Percentiles rank a stretch among this genome's conserved stretches.
Evolutionary conservation across 2,797 vertebrate genomes (phyloP).

Genomic region (Lepus oiostolus): DNA sequence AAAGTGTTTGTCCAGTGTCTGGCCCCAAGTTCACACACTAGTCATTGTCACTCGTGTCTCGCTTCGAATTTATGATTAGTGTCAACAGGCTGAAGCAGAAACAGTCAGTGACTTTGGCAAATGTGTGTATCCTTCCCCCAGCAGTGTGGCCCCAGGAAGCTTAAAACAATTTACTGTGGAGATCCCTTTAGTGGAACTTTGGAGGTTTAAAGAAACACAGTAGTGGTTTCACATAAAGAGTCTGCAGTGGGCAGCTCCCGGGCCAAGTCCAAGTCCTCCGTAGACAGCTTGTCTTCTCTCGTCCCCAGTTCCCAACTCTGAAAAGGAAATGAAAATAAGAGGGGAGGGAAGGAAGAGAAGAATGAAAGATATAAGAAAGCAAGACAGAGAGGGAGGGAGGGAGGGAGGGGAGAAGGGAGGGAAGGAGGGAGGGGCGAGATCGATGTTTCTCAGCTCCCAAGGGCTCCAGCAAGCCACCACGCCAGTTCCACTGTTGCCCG

Average conservation of each 20-base stretch:
- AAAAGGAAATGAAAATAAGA: background rate
- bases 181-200: background rate
- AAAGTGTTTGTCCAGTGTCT: slow-evolving; percentile 61
- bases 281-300: background rate
- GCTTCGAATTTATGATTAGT: slow-evolving; percentile 64
- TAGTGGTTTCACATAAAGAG: slow-evolving; percentile 6
- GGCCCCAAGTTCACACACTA: slow-evolving; percentile 64
- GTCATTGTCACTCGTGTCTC: slow-evolving; percentile 55
- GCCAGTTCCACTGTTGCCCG: background rate
- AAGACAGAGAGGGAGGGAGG: fast-evolving
- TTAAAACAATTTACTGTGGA: slow-evolving; percentile 55
- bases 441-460: background rate
- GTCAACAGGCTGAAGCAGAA: slow-evolving; percentile 45
- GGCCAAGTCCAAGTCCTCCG: background rate
- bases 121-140: background rate
- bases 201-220: slow-evolving; percentile 49
- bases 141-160: background rate
- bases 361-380: fast-evolving
- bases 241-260: background rate
- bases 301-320: background rate
- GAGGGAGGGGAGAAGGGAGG: background rate
- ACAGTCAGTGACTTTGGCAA: background rate
- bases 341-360: background rate
- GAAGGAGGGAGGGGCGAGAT: background rate
- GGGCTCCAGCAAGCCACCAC: background rate